Base-by-base conservation (phyloP, 2,888 invertebrate genomes). In the Lucinisca nassula region DNA sequence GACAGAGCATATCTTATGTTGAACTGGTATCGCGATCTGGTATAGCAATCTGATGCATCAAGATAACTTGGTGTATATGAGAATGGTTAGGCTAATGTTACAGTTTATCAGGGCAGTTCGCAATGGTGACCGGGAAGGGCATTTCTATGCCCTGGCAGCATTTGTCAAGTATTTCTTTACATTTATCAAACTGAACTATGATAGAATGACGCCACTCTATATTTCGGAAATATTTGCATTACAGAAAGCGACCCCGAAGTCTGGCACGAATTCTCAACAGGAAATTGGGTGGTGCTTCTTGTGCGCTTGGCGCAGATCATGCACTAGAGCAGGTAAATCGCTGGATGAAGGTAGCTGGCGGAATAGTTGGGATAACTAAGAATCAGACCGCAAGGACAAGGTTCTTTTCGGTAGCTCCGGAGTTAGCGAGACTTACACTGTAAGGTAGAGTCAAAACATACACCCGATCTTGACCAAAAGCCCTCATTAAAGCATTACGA, bases 231-330 rank as follows among this genome's bases (percentile, higher is more conserved):
- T 82, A 70, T 30, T 24, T 14, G 21, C 75, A 21, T 14, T 70
- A 12, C 8, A 67, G 70, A 35, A 75, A 30, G 6, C 2, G 67
- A 72, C 17, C 70, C 77, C 17, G 49, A 51, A 10, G 35, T 77
- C 6, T 82, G 72, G 51, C 21, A 61, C 14, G 51, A 77, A 58
- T 76, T 82, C 40, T 49, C 17, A 14, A n/a, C n/a, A 21, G 82
- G 77, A 40, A 82, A 76, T 35, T 82, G 67, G 76, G 55, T 82
- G 1, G 82, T 82, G 49, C 77, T 17, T 73, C 45, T 61, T 61
- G 76, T 82, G 82, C 82, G n/a, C 76, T 77, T 8, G 76, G 82
- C 4, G 76, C 82, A 4, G 82, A 82, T 45, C 76, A 82, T 49
- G 77, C 76, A 10, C 70, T 77, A 8, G 77, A 67, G 32, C 77